Base-by-base conservation (phyloP, 2,888 invertebrate genomes). In the Eustalomyia histrio region DNA sequence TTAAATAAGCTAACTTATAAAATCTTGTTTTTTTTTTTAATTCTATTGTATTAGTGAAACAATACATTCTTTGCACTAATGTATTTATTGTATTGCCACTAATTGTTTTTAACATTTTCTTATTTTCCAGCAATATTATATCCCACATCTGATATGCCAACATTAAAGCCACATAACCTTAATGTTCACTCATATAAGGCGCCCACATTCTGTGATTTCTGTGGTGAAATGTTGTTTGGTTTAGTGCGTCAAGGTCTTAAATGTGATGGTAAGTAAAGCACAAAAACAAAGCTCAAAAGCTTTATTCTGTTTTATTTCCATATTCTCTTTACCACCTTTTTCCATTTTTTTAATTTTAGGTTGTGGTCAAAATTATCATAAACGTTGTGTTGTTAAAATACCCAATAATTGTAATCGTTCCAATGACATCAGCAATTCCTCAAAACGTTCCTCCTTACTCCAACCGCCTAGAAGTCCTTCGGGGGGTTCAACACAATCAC, bases 191-290 rank as follows among this genome's bases (percentile, higher is more conserved):
- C 99, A 29, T 99, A 99, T 92, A 99, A 98, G 92, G 96, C 97
- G 85, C 99, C 99, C 82, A 99, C 99, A 83, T 99, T 99, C 93
- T 99, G 99, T 92, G 99, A 99, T 93, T 99, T 98, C 92, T 99
- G 99, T 92, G 99, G 99, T 47, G 99, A 99, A 92, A 98, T 99
- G 97, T 94, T 99, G 39, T 99, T 99, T 92, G 99, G 99, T 4
- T 93, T 99, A 84, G 98, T 99, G 83, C 94, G 98, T 74, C 99
- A 99, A 92, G 99, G 99, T 83, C 94, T 99, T 85, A 99, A 99
- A 92, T 99, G 99, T 92, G 98, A 99, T 93, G 99, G 98, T 98
- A 85, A 86, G 88, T 86, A 60, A 2, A 14, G 8, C 29, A 55
- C 29, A 55, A 24, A 2, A 1, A 57, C 16, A 21, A 39, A 2